Evolutionary conservation across 2,888 invertebrate genomes (phyloP), one percentile per base, ranked within the genome.

Genomic region (Lypha dubia): DNA sequence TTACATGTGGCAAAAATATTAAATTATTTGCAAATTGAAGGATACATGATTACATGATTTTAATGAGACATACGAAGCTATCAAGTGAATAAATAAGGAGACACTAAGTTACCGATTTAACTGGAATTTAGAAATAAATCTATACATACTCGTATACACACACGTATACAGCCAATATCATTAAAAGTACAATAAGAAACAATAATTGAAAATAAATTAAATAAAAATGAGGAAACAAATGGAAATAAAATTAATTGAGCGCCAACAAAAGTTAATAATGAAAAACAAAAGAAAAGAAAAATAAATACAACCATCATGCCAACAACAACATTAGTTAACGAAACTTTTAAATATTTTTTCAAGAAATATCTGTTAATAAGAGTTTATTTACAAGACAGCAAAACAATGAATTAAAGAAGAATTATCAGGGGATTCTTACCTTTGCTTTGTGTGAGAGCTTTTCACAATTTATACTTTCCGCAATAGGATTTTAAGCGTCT

Each of bases 231-330:
- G 11, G 8, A 38, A 9, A 38, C 9, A 38, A 9, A 38, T 38
- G n/a, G 35, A 1, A 22, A 62, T 62, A 53, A 7, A 53, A 73
- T 58, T 65, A 49, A 9, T 44, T 62, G 17, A n/a, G n/a, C 32
- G 41, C 20, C 28, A 63, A 53, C 46, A 60, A 35, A 56, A 15
- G 24, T 51, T 73, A 56, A 20, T 46, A 53, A 63, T 70, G 32
- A 44, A 53, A 67, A 70, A 1, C 28, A 11, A 38, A 9, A 38
- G 13, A 67, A 49, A 11, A 38, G 3, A 38, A 3, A 67, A 49
- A 68, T 58, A 68, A 63, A 58, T 56, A 53, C 85, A 75, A 81
- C 71, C 75, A 85, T 85, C 85, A 85, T 85, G 85, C 83, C 85
- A 85, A 79, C 79, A 75, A 79, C 85, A 85, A 79, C 79, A 75